phyloP scores from a whole-genome alignment of 2,797 vertebrate species.

The Erpetoichthys calabaricus region DNA sequence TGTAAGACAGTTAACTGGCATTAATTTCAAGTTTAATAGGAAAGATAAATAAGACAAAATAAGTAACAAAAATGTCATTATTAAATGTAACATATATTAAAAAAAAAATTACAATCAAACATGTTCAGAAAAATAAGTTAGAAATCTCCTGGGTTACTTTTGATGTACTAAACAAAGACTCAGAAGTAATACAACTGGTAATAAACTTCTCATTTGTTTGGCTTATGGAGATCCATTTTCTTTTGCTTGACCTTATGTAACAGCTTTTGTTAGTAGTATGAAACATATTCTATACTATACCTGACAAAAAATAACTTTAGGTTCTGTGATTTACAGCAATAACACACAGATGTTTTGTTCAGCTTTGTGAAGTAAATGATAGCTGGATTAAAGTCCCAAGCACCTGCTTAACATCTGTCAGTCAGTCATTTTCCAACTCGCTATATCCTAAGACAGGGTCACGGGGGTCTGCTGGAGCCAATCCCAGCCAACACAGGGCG shows the following conservation, averaged over 20 bases:
- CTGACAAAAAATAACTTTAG: neutral
- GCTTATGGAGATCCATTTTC: neutral
- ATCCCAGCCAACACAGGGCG: no score
- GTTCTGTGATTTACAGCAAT: slow-evolving; percentile 3
- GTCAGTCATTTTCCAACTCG: no score
- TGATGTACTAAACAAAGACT: neutral
- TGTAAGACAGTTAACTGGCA: no score
- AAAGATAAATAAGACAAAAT: no score
- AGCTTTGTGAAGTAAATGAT: slow-evolving; percentile 7
- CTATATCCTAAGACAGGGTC: no score
- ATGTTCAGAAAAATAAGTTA: no score
- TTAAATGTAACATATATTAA: no score
- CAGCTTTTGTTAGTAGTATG: neutral
- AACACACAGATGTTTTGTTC: slow-evolving; percentile 10
- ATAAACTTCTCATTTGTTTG: neutral
- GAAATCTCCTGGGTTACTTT: no score
- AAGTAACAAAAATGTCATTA: no score
- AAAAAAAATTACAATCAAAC: no score
- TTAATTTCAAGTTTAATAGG: no score
- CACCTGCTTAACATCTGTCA: slow-evolving; percentile 13
- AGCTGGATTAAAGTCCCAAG: slow-evolving; percentile 9
- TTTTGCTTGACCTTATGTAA: neutral
- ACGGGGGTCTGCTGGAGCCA: no score
- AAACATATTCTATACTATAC: neutral
- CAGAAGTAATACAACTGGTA: neutral